Evolutionary conservation across 2,797 vertebrate species (phyloP).

Genomic region (Brachyalestes nurse): DNA sequence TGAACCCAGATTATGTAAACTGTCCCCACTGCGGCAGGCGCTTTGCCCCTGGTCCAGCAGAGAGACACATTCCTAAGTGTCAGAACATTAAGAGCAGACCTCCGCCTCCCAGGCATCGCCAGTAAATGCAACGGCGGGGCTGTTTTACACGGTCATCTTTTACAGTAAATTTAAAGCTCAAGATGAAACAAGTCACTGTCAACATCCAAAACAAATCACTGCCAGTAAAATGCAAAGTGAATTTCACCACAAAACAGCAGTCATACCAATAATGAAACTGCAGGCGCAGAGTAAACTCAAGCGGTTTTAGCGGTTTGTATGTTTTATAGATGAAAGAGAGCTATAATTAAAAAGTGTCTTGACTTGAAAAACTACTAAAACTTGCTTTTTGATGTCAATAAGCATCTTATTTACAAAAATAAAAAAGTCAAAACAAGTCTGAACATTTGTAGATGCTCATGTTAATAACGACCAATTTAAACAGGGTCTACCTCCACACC

Average conservation of each 20-base stretch:
- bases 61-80: constrained; percentile 81
- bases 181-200: background rate
- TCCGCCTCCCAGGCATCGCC: constrained; percentile 58
- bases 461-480: no score
- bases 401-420: background rate
- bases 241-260: background rate
- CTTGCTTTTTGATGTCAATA: background rate
- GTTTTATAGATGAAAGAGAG: background rate
- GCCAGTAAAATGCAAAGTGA: background rate
- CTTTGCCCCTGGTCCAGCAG: constrained; percentile 77
- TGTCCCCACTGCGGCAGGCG: constrained; percentile 79
- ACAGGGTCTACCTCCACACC: no score
- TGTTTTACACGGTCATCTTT: background rate
- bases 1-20: constrained; percentile 74
- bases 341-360: background rate
- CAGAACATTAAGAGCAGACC: constrained; percentile 76
- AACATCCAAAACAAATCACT: background rate
- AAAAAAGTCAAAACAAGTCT: background rate
- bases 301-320: background rate
- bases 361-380: background rate
- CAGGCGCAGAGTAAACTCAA: background rate
- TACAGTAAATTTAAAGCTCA: background rate
- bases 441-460: background rate
- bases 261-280: background rate
- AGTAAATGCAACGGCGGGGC: background rate